Conservation (phyloP, 2,888 invertebrate genomes). For the Pterobdella sp. region DNA sequence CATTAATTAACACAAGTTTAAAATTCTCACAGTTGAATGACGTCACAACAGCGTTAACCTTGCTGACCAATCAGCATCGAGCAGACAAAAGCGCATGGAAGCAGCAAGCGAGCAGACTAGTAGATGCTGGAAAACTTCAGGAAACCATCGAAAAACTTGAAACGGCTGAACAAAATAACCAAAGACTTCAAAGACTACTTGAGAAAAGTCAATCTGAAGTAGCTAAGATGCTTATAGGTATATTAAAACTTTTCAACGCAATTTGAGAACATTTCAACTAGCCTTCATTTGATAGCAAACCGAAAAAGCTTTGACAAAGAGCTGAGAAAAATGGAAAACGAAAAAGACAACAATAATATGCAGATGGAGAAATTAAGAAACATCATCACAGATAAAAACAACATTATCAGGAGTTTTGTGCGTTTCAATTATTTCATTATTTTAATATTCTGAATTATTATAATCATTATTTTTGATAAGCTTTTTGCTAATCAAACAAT, state of each 20-base stretch:
- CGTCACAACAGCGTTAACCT: constrained; percentile 21
- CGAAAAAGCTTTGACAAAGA: constrained; percentile 2
- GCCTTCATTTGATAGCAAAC: neutral
- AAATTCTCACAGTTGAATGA: constrained; percentile 25
- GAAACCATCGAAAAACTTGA: constrained; percentile 5
- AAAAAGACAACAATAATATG: neutral
- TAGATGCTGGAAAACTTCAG: constrained; percentile 17
- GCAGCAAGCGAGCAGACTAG: neutral
- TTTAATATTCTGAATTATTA: neutral
- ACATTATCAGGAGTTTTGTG: neutral
- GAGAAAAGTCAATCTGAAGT: constrained; percentile 17
- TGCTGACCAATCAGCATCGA: constrained; percentile 22
- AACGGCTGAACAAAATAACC: constrained; percentile 2
- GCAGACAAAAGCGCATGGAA: constrained; percentile 21
- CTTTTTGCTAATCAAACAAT: neutral
- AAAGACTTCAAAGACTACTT: constrained; percentile 11
- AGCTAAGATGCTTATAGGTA: constrained; percentile 9
- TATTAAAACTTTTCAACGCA: too few species aligned
- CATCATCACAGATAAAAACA: constrained; percentile 8
- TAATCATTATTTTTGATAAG: neutral
- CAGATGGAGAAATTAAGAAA: neutral
- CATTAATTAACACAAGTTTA: neutral
- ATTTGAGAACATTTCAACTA: too few species aligned
- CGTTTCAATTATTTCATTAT: neutral
- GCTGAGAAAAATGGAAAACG: neutral